Conservation (phyloP, 2,888 invertebrate genomes). For the Parapristionchus giblindavisi region DNA sequence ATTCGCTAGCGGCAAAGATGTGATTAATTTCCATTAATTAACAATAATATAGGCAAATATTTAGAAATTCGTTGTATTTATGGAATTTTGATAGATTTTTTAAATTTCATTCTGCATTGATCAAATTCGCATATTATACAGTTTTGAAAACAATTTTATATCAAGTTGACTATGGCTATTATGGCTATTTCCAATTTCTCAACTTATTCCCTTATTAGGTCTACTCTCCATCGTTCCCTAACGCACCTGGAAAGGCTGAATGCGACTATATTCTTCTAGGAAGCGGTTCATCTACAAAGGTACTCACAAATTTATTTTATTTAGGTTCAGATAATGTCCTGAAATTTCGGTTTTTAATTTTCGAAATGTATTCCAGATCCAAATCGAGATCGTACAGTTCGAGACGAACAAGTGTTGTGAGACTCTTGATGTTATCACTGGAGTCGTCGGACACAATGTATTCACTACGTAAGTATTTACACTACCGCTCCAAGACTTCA, state of each 20-base stretch:
- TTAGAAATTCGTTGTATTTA: no score
- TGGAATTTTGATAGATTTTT: no score
- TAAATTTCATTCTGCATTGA: no score
- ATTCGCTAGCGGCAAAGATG: slow-evolving; percentile 3
- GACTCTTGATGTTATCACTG: slow-evolving; percentile 2
- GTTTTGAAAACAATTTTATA: no score
- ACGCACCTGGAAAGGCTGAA: background rate
- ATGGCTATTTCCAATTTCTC: no score
- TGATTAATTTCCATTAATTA: background rate
- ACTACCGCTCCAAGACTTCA: no score
- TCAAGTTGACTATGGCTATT: no score
- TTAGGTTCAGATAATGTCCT: no score
- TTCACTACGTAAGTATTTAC: slow-evolving; percentile 14
- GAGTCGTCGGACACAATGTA: slow-evolving; percentile 10
- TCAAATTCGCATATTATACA: no score
- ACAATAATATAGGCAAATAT: no score
- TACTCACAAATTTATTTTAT: no score
- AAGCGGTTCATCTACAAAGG: slow-evolving; percentile 6
- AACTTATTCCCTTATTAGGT: background rate
- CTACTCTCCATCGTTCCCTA: slow-evolving; percentile 25
- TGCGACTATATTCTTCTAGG: slow-evolving; percentile 21
- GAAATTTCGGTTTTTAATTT: no score
- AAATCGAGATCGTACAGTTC: background rate
- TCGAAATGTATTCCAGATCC: background rate
- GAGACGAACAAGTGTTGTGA: slow-evolving; percentile 30